Evolutionary conservation across 1,140 invertebrate species (phyloP).

Genomic region (Onthophagus taurus): DNA sequence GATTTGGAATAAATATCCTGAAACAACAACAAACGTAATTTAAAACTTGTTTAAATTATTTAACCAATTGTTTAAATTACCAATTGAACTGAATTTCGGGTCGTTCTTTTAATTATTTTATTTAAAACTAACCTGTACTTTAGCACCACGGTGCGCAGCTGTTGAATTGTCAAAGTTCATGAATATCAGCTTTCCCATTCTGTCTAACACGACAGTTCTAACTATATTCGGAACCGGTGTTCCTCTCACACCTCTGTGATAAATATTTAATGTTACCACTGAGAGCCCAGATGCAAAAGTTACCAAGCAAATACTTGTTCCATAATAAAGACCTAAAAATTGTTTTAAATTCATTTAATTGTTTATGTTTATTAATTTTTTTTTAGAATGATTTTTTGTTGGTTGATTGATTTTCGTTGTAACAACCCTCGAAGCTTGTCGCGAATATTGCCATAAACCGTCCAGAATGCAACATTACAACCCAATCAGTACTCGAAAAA

Average conservation of each 20-base stretch:
- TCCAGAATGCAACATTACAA: too few relatives aligned
- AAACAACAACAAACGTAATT: background rate
- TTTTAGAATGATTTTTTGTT: too few relatives aligned
- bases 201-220: constrained; percentile 56
- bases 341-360: constrained; percentile 12
- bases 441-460: too few relatives aligned
- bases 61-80: background rate
- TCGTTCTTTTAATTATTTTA: background rate
- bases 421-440: constrained; percentile 6
- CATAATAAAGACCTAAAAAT: constrained; percentile 78
- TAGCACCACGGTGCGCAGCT: too few relatives aligned
- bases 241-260: constrained; percentile 68
- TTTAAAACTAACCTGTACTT: too few relatives aligned
- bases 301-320: constrained; percentile 83
- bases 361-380: constrained; percentile 14
- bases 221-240: constrained; percentile 61
- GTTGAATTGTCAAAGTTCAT: constrained; percentile 54
- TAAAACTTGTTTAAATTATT: background rate
- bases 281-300: constrained; percentile 81
- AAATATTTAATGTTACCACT: constrained; percentile 76
- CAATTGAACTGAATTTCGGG: background rate
- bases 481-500: too few relatives aligned
- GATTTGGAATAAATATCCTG: background rate
- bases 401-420: too few relatives aligned
- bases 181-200: constrained; percentile 53